Percentiles rank a stretch among this genome's conserved stretches.
Evolutionary conservation across 2,797 vertebrate genomes (phyloP).

Genomic region (Salarias fasciatus): DNA sequence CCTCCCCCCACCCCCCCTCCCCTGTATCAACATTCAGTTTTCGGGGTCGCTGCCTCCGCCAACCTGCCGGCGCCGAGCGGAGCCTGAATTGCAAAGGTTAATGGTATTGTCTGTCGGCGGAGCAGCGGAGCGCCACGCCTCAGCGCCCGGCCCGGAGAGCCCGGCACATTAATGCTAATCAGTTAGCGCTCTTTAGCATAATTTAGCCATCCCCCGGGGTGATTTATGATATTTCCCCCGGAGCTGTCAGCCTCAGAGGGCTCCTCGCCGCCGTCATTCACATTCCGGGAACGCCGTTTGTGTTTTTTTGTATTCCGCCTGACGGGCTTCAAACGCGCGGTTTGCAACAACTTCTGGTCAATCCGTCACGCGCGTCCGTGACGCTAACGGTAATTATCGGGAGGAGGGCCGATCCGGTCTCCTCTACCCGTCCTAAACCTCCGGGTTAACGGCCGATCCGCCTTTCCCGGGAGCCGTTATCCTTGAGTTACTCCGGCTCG

Average conservation of each 20-base stretch:
- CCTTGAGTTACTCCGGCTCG: slow-evolving; percentile 43
- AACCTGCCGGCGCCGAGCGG: slow-evolving; percentile 83
- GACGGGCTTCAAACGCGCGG: slow-evolving; percentile 3
- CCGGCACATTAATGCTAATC: slow-evolving; percentile 80
- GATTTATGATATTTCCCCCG: slow-evolving; percentile 74
- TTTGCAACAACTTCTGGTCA: slow-evolving; percentile 9
- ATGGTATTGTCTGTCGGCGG: slow-evolving; percentile 94
- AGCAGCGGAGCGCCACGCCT: slow-evolving; percentile 70
- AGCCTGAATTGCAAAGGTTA: slow-evolving; percentile 99
- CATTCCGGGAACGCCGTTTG: slow-evolving; percentile 47
- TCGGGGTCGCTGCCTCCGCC: slow-evolving; percentile 92
- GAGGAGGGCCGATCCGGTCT: too few species aligned
- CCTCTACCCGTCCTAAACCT: slow-evolving; percentile 51
- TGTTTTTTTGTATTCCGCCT: slow-evolving; percentile 30
- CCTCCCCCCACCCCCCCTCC: slow-evolving; percentile 65
- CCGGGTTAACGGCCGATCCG: slow-evolving; percentile 5
- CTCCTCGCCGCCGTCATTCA: slow-evolving; percentile 67
- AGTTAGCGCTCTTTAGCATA: slow-evolving; percentile 81
- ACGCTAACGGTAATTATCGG: too few species aligned
- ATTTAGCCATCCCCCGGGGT: slow-evolving; percentile 77
- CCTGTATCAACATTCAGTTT: slow-evolving; percentile 92
- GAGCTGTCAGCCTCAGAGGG: slow-evolving; percentile 64
- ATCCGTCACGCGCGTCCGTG: too few species aligned
- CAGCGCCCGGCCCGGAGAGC: slow-evolving; percentile 63
- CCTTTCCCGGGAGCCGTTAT: slow-evolving; percentile 26